A percentile compares a stretch with the other conserved stretches of the same genome.
Conservation (phyloP, 2,797 vertebrate genomes). For the Ambastaia sidthimunki region DNA sequence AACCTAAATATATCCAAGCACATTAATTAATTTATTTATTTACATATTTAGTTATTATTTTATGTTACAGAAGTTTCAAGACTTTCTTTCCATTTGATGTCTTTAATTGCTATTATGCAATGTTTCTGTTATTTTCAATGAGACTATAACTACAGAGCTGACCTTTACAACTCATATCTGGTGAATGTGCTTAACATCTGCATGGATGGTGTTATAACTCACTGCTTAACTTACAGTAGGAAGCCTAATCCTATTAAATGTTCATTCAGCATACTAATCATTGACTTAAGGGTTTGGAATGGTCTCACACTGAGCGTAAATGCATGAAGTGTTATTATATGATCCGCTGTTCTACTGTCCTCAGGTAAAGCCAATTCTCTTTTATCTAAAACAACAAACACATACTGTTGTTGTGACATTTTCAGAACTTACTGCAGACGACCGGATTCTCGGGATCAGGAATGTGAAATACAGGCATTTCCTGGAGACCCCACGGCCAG, state of each 20-base stretch:
- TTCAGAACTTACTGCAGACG: slow-evolving; percentile 73
- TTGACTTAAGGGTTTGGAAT: slow-evolving; percentile 34
- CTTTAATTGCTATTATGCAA: background rate
- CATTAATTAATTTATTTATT: no score
- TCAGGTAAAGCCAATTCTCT: slow-evolving; percentile 8
- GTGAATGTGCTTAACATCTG: slow-evolving; percentile 42
- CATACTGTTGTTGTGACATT: slow-evolving; percentile 46
- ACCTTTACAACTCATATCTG: slow-evolving; percentile 22
- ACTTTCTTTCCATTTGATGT: background rate
- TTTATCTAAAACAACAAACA: slow-evolving; percentile 17
- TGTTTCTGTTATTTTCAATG: background rate
- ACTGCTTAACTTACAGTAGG: slow-evolving; percentile 21
- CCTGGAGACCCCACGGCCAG: slow-evolving; percentile 73
- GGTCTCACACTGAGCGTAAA: slow-evolving; percentile 21
- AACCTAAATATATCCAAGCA: background rate
- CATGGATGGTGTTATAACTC: slow-evolving; percentile 33
- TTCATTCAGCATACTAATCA: slow-evolving; percentile 45
- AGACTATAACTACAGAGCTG: background rate
- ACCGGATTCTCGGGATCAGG: slow-evolving; percentile 74
- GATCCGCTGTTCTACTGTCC: slow-evolving; percentile 4
- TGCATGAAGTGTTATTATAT: slow-evolving; percentile 36
- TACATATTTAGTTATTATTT: no score
- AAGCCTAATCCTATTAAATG: slow-evolving; percentile 47
- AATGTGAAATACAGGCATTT: slow-evolving; percentile 78
- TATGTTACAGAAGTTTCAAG: background rate